Evolutionary conservation across 2,113 vertebrate species (phyloP), one percentile per base, ranked within the genome.

Genomic region (Ailurus styani): DNA sequence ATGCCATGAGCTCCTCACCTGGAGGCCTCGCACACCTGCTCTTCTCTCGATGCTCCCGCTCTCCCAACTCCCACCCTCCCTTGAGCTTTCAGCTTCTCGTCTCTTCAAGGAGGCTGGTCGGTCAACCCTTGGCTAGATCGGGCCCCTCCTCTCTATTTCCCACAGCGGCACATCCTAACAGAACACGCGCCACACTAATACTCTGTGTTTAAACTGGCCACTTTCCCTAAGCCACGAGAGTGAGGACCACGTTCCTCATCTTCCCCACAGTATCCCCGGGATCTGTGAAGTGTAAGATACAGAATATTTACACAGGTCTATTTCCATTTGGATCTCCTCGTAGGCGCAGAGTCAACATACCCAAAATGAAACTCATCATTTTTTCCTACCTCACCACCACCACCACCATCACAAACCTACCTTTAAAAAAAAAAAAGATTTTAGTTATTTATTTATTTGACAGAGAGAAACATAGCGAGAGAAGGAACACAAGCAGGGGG

Each of bases 131-230:
- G 27, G 57, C 47, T 42, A 40, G 45, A 86, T 40, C 2, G 47
- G 18, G 45, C 21, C 31, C 37, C 55, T 37, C 66, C 42, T 73
- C 45, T 37, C 3, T 25, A 66, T 25, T 77, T 83, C 8, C 55
- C 82, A 62, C 10, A 60, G 83, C 66, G 55, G 23, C 73, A 68
- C 42, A 1, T 62, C 31, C 31, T n/a, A 45, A 6, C 10, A 17
- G 27, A 84, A n/a, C 72, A 20, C 17, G 14, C 4, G 12, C 29
- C 23, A 8, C 70, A 83, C 2, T 0, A 9, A 60, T 0, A 8
- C 3, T 40, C 3, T 3, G 8, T 52, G 29, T 50, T 54, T 31
- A n/a, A 57, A 34, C 31, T 6, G 25, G n/a, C 34, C 54, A 13
- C 50, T 15, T 50, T 52, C 60, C 83, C 77, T 54, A 57, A 78